Base-by-base conservation (phyloP, 2,113 vertebrate species). In the Excalfactoria chinensis region DNA sequence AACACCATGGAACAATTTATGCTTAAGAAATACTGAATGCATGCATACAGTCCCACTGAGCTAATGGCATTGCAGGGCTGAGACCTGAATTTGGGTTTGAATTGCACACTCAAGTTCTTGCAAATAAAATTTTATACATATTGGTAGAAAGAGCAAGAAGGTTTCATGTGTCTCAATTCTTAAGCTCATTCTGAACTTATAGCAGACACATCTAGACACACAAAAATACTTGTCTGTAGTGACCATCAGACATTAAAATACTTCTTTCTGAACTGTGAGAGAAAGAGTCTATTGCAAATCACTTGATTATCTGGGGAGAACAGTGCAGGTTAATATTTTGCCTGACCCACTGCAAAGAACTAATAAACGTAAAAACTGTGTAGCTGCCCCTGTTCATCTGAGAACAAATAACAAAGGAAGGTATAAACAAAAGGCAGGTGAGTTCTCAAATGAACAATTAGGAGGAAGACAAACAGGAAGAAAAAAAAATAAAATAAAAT, bases 391-490 rank as follows among this genome's bases (percentile, higher is more conserved):
- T 80, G 93, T 72, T 88, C 93, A 92, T 75, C 90, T 84, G 62
- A 93, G 81, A 89, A 91, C 84, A 95, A 96, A 96, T 91, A 81
- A 79, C 74, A 94, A 77, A 66, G 56, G 76, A 79, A 84, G 40
- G 80, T 35, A 85, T 49, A 96, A 92, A 92, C 53, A 84, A 92
- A 84, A 91, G 56, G 59, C 82, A 96, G 86, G 93, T 95, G 94
- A 90, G 74, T 46, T 93, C 81, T 94, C 92, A 84, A 37, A 74
- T 89, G 77, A 84, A 76, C 0, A 0, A 82, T 78, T 79, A 75
- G 34, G 32, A 86, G 28, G 34, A 84, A 26, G 22, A 84, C 17
- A 94, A 89, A 88, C 0, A 2, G 32, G 28, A 11, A 0, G 8
- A 18, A 62, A 60, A 35, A 23, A 59, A 59, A 34, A 35, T 35